Percentiles rank a stretch among this genome's conserved stretches.
Conservation (phyloP, 1,140 invertebrate species). For the Pseudomyrmex pallidus region DNA sequence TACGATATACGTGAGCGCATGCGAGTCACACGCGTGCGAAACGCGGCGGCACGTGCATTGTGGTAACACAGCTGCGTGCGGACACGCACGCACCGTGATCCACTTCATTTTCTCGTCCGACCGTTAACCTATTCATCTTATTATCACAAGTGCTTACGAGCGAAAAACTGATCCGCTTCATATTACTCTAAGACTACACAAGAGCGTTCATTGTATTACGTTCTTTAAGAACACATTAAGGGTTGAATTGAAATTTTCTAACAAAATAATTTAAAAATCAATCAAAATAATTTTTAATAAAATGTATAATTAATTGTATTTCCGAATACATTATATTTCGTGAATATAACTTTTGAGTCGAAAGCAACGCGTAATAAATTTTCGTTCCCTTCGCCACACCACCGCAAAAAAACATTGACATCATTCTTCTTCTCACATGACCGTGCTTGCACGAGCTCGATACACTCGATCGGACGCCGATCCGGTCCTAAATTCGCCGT, state of each 20-base stretch:
- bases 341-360: background rate
- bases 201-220: background rate
- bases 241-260: too few species aligned
- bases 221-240: background rate
- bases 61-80: conserved; percentile 59
- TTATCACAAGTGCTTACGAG: conserved; percentile 52
- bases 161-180: conserved; percentile 14
- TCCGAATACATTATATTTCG: background rate
- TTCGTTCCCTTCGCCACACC: background rate
- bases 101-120: conserved; percentile 52
- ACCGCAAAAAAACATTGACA: conserved; percentile 31
- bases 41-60: conserved; percentile 56
- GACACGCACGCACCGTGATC: conserved; percentile 61
- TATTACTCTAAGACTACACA: conserved; percentile 17
- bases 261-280: too few species aligned
- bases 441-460: conserved; percentile 25
- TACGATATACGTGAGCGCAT: conserved; percentile 4
- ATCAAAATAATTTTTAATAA: too few species aligned
- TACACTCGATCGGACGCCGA: conserved; percentile 54
- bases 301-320: too few species aligned
- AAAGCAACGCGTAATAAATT: background rate
- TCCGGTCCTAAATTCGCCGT: conserved; percentile 35
- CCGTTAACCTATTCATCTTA: conserved; percentile 52
- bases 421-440: conserved; percentile 43
- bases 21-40: conserved; percentile 17